These are phyloP conservation scores for Hystrix brachyura DNA, from an alignment of 2,113 vertebrate species.

Conservation along the genomic window DNA sequence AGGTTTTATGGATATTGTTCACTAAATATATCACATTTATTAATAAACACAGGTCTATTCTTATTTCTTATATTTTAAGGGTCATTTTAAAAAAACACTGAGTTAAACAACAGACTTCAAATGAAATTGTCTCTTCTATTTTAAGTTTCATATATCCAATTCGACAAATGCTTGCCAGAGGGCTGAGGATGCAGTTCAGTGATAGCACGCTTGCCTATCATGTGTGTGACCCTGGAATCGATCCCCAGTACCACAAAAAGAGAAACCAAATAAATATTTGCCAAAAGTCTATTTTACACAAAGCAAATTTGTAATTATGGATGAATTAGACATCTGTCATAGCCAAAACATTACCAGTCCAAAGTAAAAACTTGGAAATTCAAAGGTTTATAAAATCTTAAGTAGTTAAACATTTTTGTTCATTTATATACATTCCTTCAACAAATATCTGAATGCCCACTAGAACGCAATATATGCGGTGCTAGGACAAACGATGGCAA, in stretches of 20 bases:
- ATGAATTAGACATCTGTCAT: background rate
- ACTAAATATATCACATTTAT: conserved; percentile 20
- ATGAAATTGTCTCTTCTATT: conserved; percentile 25
- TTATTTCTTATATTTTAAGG: conserved; percentile 38
- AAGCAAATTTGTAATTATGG: conserved; percentile 9
- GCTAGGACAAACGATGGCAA: background rate
- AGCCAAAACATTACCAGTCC: background rate
- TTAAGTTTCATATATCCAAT: conserved; percentile 11
- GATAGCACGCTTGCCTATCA: background rate
- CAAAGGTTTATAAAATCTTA: conserved; percentile 37
- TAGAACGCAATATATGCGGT: background rate
- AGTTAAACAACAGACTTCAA: conserved; percentile 27
- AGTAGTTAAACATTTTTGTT: background rate
- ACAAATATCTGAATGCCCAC: conserved; percentile 43
- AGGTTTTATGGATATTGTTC: background rate
- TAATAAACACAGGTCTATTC: background rate
- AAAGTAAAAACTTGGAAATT: conserved; percentile 28
- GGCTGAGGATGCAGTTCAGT: background rate
- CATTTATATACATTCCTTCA: conserved; percentile 17
- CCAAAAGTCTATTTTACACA: background rate
- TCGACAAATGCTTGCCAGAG: conserved; percentile 26
- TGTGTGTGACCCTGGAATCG: background rate
- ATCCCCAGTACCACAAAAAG: background rate
- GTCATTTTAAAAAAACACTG: conserved; percentile 41
- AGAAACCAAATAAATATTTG: background rate